Evolutionary conservation across 2,888 invertebrate species (phyloP), one percentile per base, ranked within the genome.

Genomic region (Micropterix aruncella): DNA sequence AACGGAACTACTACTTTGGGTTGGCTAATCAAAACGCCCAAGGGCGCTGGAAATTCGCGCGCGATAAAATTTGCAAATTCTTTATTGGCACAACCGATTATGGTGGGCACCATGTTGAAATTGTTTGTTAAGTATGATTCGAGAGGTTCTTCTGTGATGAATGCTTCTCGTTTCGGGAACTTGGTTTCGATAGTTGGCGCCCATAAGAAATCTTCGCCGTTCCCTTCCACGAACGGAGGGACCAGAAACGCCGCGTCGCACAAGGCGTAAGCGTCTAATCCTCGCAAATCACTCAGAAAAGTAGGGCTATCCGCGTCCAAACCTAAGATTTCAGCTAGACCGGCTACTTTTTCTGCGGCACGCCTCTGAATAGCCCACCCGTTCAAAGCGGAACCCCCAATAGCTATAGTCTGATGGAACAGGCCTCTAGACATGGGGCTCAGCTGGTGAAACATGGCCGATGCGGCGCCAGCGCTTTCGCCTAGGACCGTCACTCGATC

Each of bases 401-500:
- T 18, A 3, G 27, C 19, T n/a, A 42, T 42, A 14, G 16, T 36
- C 3, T n/a, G 15, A 7, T 42, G 3, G 16, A 42, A 42, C 3
- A 42, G n/a, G 3, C 36, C 36, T 15, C 9, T 3, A 5, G 18
- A 9, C 7, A 7, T 5, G 14, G n/a, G 19, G 14, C 27, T 27
- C 14, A 42, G 14, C 27, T 16, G 17, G 36, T 27, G 27, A 14
- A 42, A 5, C 16, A 27, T 3, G 3, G 36, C 36, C 5, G 42
- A 42, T 3, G 16, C 42, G 3, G 42, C 27, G 5, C 42, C 42
- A 16, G 42, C 42, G 36, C 42, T 42, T 12, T 42, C 36, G n/a
- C 42, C 42, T 12, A 42, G 36, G 14, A 42, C 3, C 2, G 27
- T 27, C 2, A 42, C 42, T 4, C n/a, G n/a, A 7, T 36, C 27